Evolutionary conservation across 2,888 invertebrate species (phyloP).

Genomic region (Drosophila pegasa): DNA sequence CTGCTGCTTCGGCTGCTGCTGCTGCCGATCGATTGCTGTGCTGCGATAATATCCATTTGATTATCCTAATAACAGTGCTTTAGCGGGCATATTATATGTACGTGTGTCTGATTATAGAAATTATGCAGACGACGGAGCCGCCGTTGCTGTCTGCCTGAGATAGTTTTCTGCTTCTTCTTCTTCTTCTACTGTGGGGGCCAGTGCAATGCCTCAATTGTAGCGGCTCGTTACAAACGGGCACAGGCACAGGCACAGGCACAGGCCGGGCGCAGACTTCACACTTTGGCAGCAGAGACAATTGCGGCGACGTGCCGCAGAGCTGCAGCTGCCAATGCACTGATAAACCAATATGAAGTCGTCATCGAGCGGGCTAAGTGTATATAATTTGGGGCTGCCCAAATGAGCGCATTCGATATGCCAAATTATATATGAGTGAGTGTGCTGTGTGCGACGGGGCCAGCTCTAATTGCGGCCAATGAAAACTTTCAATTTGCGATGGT

Average conservation of each 20-base stretch:
- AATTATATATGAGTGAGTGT: conserved; percentile 57
- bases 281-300: conserved; percentile 69
- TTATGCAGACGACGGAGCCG: conserved; percentile 76
- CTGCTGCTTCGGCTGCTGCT: conserved; percentile 4
- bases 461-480: conserved; percentile 67
- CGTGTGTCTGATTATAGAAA: conserved; percentile 85
- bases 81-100: conserved; percentile 85
- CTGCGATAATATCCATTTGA: conserved; percentile 85
- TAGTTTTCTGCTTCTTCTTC: not conserved
- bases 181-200: not conserved
- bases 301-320: conserved; percentile 51
- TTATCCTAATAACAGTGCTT: conserved; percentile 85
- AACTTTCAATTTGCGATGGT: conserved; percentile 74
- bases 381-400: conserved; percentile 72
- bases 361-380: conserved; percentile 42
- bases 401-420: conserved; percentile 73
- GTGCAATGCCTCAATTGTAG: conserved; percentile 65
- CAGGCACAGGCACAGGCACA: conserved; percentile 11
- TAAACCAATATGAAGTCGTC: conserved; percentile 66
- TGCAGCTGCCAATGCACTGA: conserved; percentile 21
- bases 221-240: conserved; percentile 49
- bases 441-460: conserved; percentile 17
- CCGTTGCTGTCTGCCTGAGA: conserved; percentile 11
- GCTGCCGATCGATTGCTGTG: conserved; percentile 71
- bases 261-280: conserved; percentile 69